A percentile compares a stretch with the other conserved stretches of the same genome.
phyloP scores from a whole-genome alignment of 2,888 invertebrate species.

The Stegana nigrithorax region DNA sequence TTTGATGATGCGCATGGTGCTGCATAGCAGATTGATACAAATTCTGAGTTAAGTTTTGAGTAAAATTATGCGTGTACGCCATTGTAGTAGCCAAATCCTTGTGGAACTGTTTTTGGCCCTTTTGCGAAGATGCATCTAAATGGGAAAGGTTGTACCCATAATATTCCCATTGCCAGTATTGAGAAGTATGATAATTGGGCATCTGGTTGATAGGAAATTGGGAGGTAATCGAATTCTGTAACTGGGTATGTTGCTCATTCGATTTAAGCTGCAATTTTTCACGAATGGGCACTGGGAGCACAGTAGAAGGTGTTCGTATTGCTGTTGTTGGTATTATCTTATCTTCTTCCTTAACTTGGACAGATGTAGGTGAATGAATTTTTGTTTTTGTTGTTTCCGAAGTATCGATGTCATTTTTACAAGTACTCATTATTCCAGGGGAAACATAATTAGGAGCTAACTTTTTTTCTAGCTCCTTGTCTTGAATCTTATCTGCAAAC shows the following conservation, averaged over 20 bases:
- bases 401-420: background rate
- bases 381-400: background rate
- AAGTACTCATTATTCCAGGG: background rate
- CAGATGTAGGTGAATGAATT: slow-evolving; percentile 29
- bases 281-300: slow-evolving; percentile 41
- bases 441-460: background rate
- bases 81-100: slow-evolving; percentile 68
- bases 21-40: slow-evolving; percentile 67
- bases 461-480: too few relatives aligned
- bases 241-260: slow-evolving; percentile 56
- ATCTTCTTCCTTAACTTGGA: slow-evolving; percentile 61
- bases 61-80: slow-evolving; percentile 66
- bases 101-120: slow-evolving; percentile 73
- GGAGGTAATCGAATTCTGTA: slow-evolving; percentile 68
- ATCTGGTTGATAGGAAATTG: slow-evolving; percentile 77
- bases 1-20: slow-evolving; percentile 65
- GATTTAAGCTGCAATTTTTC: slow-evolving; percentile 55
- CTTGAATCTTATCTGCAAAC: too few relatives aligned
- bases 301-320: slow-evolving; percentile 23
- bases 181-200: slow-evolving; percentile 76
- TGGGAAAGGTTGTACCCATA: slow-evolving; percentile 74
- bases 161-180: slow-evolving; percentile 77
- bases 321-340: slow-evolving; percentile 40
- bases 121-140: slow-evolving; percentile 71
- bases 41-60: slow-evolving; percentile 65